These are phyloP conservation scores for Trematomus bernacchii DNA, from an alignment of 2,797 vertebrate genomes.

Conservation along the genomic window DNA sequence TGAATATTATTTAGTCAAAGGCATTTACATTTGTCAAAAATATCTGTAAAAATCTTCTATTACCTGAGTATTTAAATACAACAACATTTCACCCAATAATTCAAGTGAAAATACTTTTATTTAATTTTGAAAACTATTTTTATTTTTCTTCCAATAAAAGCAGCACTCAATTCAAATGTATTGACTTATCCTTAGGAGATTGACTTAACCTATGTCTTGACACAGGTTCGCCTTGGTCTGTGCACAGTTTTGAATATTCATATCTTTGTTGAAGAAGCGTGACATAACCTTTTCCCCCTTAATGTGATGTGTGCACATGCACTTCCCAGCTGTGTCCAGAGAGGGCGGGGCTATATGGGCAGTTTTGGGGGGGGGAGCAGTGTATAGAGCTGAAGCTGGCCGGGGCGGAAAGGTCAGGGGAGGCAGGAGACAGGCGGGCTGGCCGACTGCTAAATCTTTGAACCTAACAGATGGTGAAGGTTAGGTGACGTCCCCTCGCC, in stretches of 20 bases:
- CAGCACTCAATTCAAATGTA: conserved; percentile 37
- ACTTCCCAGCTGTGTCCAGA: conserved; percentile 86
- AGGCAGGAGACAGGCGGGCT: conserved; percentile 89
- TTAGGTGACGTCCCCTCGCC: conserved; percentile 97
- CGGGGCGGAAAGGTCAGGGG: conserved; percentile 88
- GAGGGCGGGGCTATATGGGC: conserved; percentile 68
- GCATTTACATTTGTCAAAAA: background rate
- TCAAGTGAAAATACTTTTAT: background rate
- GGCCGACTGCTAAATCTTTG: conserved; percentile 87
- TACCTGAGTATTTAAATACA: background rate
- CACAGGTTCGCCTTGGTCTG: conserved; percentile 49
- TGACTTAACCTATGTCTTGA: conserved; percentile 61
- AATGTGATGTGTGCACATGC: conserved; percentile 82
- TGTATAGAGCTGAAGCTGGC: conserved; percentile 71
- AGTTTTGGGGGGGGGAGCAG: conserved; percentile 29
- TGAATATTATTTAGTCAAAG: background rate
- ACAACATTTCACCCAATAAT: background rate
- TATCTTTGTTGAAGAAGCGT: conserved; percentile 80
- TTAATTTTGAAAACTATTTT: background rate
- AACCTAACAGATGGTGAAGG: conserved; percentile 99
- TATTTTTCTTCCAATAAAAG: conserved; percentile 32
- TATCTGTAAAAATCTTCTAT: background rate
- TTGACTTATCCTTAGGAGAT: conserved; percentile 34
- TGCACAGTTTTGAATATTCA: conserved; percentile 81
- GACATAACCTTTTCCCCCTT: conserved; percentile 81